Conservation (phyloP, 1,140 invertebrate species). For the Zaprionus inermis region DNA sequence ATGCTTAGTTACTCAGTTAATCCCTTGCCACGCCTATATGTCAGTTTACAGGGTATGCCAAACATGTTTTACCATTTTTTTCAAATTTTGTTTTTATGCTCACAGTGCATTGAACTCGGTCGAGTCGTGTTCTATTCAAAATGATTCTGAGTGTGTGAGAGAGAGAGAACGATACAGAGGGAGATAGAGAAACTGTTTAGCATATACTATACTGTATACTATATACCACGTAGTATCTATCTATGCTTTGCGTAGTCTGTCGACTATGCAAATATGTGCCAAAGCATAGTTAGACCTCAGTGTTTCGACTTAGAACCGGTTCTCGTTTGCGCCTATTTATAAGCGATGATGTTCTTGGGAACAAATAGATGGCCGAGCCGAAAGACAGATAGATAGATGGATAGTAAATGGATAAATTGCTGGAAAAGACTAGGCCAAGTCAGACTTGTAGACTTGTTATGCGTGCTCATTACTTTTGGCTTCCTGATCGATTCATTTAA, state of each 20-base stretch:
- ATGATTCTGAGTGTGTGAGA: background rate
- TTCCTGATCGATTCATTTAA: constrained; percentile 26
- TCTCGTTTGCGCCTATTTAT: constrained; percentile 42
- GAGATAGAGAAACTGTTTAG: background rate
- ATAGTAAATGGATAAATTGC: background rate
- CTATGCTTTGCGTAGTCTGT: constrained; percentile 32
- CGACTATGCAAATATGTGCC: constrained; percentile 68
- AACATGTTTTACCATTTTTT: constrained; percentile 9
- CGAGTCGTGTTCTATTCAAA: background rate
- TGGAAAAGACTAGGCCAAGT: background rate
- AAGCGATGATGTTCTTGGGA: constrained; percentile 56
- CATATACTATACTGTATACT: constrained; percentile 19
- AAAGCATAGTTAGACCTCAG: constrained; percentile 31
- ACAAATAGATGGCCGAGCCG: constrained; percentile 1
- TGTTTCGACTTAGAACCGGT: constrained; percentile 38
- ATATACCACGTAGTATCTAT: background rate
- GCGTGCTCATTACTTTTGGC: constrained; percentile 16
- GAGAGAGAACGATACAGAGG: background rate
- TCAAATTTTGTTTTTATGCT: constrained; percentile 5
- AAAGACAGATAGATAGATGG: constrained; percentile 6
- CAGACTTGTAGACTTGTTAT: background rate
- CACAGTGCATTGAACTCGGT: constrained; percentile 30
- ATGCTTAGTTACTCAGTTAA: background rate
- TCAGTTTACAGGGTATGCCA: background rate
- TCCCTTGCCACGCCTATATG: background rate